Evolutionary conservation across 2,797 vertebrate species (phyloP), one percentile per base, ranked within the genome.

Genomic region (Perodicticus potto): DNA sequence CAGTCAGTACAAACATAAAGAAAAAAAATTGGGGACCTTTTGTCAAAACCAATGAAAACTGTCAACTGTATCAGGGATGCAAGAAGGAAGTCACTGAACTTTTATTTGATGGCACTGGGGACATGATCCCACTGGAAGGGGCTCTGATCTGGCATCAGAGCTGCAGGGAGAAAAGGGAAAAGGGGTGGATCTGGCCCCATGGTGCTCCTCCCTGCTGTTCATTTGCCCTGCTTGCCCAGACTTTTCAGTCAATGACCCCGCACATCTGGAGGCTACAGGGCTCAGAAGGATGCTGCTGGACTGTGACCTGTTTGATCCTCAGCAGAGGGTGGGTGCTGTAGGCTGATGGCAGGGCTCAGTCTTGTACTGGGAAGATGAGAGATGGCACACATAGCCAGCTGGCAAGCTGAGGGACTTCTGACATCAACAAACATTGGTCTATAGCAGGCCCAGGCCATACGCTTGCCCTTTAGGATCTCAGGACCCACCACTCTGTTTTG

Each of bases 31-130:
- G 1, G 57, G n/a, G 63, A 3, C 32, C 34, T 14, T 87, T 95
- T 86, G 61, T 95, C 34, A 32, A 73, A 89, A 85, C 43, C 91
- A 78, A 53, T 81, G 59, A 69, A 93, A 69, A 76, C 6, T 89
- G 63, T 69, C 80, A 85, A 3, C 20, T 80, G 34, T 78, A 37
- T 57, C 11, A 74, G 61, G 49, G 61, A 77, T 78, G 40, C 32
- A 53, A 49, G 34, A 14, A 19, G 1, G n/a, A 67, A 43, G 61
- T 77, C 43, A 22, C 25, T 29, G 13, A 69, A 27, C 70, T 55
- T 76, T 81, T 49, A 14, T 7, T 40, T 65, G 45, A 45, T 10
- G 17, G 3, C 3, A 0, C 1, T 53, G 27, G 40, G 78, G 9
- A 63, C 45, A 49, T 29, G 34, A 32, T 19, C 27, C 19, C 16